Percentiles rank a stretch among this genome's conserved stretches.
Conservation (phyloP, 2,797 vertebrate species). For the Peromyscus melanophrys region DNA sequence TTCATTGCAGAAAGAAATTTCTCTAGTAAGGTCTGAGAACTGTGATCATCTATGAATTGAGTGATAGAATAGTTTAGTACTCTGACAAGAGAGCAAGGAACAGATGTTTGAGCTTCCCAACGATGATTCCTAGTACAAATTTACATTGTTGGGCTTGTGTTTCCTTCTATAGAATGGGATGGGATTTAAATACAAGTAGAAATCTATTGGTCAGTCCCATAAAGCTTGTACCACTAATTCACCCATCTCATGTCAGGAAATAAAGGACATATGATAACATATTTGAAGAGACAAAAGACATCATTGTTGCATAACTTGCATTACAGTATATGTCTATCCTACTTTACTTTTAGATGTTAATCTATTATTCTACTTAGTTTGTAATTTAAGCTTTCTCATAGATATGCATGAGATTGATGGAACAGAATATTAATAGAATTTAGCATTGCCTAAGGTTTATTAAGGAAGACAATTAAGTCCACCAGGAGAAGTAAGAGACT, state of each 20-base stretch:
- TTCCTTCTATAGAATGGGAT: background rate
- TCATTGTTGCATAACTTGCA: background rate
- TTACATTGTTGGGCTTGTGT: background rate
- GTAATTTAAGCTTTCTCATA: background rate
- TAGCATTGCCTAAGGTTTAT: background rate
- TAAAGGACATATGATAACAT: background rate
- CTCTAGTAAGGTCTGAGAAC: background rate
- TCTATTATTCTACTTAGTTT: background rate
- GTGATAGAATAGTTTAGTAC: background rate
- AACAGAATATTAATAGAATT: background rate
- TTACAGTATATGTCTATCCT: background rate
- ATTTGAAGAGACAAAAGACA: background rate
- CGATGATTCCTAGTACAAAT: background rate
- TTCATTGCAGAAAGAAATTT: background rate
- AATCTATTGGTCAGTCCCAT: background rate
- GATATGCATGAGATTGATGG: rapidly evolving
- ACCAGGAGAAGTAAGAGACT: background rate
- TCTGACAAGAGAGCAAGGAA: background rate
- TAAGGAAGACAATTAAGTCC: background rate
- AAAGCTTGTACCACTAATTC: background rate
- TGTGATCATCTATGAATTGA: background rate
- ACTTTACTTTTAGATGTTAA: background rate
- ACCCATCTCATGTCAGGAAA: background rate
- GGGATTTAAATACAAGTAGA: background rate
- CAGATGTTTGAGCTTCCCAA: background rate